Base-by-base conservation (phyloP, 2,888 invertebrate species). In the Drosophila pseudotakahashii region DNA sequence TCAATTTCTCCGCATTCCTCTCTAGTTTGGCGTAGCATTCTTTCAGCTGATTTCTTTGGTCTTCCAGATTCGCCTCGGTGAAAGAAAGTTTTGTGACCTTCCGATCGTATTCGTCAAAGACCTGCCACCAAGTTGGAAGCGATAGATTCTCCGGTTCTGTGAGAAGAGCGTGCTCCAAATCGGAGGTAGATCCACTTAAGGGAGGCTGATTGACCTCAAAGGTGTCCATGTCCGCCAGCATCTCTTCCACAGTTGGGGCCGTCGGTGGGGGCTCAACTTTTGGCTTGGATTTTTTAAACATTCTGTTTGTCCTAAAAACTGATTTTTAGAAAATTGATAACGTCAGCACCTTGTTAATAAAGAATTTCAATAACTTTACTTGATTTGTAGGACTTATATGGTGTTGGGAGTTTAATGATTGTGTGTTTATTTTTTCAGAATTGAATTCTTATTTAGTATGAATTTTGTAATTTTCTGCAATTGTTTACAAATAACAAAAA, bases 101-200 rank as follows among this genome's bases (percentile, higher is more conserved):
- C 11, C 79, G 81, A 2, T 91, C 87, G 53, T 91, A 91, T 23
- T 85, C 85, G 61, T 92, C 92, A 53, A 92, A 92, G 0, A 85
- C 68, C 41, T 88, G 80, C 92, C 92, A 92, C 92, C 92, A 92
- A 0, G 88, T 84, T 0, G 83, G 67, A 1, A 88, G 73, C 0
- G 73, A 37, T n/a, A 88, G 30, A 9, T 74, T 73, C 19, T 76
- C 19, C 1, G 74, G 80, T 2, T 88, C 81, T 0, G 73, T 81
- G 3, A 76, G 72, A 16, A 81, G 50, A 7, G 52, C 63, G 7
- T 77, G 57, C 50, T 73, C 87, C 52, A 61, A 44, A 51, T 67
- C 86, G 32, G 39, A 50, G 6, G 37, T 36, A 9, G 10, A 14
- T 7, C 11, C 48, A 7, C 9, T 54, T 7, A 23, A 45, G 7